phyloP scores from a whole-genome alignment of 2,113 vertebrate genomes.

The Elanus axillaris region DNA sequence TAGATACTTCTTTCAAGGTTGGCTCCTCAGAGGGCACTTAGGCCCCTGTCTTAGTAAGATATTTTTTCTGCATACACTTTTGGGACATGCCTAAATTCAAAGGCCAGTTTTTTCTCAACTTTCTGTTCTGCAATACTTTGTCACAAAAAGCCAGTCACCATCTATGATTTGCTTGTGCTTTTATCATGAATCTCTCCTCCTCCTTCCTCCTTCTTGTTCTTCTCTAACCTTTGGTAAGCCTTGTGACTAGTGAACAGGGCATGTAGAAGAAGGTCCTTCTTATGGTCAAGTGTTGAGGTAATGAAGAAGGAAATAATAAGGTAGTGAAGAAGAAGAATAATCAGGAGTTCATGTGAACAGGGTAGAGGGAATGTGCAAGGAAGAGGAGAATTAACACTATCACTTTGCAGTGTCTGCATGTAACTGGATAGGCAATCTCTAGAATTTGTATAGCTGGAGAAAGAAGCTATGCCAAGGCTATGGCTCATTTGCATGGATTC shows the following conservation, averaged over 20 bases:
- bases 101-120: neutral
- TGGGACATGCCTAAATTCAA: neutral
- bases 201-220: neutral
- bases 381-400: neutral
- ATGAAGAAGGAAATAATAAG: neutral
- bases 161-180: neutral
- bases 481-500: neutral
- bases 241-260: accelerated
- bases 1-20: neutral
- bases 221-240: neutral
- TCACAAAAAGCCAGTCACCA: neutral
- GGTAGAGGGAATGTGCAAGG: neutral
- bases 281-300: accelerated
- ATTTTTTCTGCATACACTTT: neutral
- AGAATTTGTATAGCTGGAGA: accelerated
- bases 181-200: neutral
- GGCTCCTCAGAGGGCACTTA: neutral
- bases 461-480: neutral
- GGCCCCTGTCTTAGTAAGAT: neutral
- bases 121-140: neutral
- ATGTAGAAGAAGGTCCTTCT: neutral
- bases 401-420: neutral
- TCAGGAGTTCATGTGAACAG: neutral
- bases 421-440: neutral
- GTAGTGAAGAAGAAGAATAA: too few species aligned